A percentile compares a stretch with the other conserved stretches of the same genome.
Conservation (phyloP, 2,888 invertebrate species). For the Xestia xanthographa region DNA sequence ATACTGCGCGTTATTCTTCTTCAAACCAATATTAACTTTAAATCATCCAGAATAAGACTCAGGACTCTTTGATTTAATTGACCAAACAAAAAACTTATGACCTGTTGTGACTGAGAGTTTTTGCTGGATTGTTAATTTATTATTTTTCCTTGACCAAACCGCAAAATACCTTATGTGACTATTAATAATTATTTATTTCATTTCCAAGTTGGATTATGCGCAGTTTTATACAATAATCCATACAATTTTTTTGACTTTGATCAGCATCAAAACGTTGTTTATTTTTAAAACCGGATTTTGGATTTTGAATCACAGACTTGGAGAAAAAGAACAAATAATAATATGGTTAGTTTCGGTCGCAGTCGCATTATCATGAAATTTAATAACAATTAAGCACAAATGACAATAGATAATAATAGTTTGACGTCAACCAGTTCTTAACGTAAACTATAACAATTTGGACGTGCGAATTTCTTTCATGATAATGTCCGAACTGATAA, state of each 20-base stretch:
- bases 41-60: constrained; percentile 18
- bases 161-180: constrained; percentile 18
- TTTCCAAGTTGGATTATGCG: neutral
- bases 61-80: neutral
- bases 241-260: neutral
- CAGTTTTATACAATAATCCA: neutral
- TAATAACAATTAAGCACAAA: constrained; percentile 33
- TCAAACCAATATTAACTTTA: constrained; percentile 29
- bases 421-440: constrained; percentile 51
- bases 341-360: neutral
- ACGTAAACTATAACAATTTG: constrained; percentile 29
- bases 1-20: constrained; percentile 14
- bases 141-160: constrained; percentile 50
- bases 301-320: neutral
- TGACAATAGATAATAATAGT: constrained; percentile 40
- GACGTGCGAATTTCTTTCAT: constrained; percentile 45
- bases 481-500: constrained; percentile 12
- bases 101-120: constrained; percentile 22
- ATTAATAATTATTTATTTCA: constrained; percentile 19
- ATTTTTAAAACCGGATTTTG: neutral
- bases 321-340: constrained; percentile 5
- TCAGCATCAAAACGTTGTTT: neutral
- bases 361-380: constrained; percentile 20
- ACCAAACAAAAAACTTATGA: constrained; percentile 25
- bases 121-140: constrained; percentile 39